A percentile compares a stretch with the other conserved stretches of the same genome.
These are phyloP conservation scores for Ptychochromis oligacanthus DNA, from an alignment of 2,113 vertebrate genomes.

Conservation along the genomic window DNA sequence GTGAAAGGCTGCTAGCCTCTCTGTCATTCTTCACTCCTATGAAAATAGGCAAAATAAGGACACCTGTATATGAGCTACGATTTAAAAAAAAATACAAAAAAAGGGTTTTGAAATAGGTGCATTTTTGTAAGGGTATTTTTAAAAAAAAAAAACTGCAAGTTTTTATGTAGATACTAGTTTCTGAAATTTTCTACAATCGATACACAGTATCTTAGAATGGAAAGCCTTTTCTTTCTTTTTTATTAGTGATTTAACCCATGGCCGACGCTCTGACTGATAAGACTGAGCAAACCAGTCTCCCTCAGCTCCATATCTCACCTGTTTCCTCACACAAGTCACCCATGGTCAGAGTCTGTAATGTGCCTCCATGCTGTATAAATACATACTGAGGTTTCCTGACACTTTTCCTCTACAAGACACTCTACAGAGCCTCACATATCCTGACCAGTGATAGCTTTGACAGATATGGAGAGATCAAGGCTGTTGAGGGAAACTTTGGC, in stretches of 20 bases:
- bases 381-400: conserved; percentile 52
- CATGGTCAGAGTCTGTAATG: conserved; percentile 61
- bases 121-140: neutral
- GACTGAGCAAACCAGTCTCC: conserved; percentile 35
- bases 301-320: conserved; percentile 44
- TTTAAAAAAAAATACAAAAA: neutral
- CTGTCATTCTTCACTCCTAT: neutral
- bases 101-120: neutral
- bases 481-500: conserved; percentile 54
- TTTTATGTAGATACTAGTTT: neutral
- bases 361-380: conserved; percentile 67
- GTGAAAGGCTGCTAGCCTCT: neutral
- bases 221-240: conserved; percentile 28
- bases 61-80: neutral
- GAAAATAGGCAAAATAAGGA: conserved; percentile 8
- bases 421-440: conserved; percentile 30
- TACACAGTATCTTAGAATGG: neutral
- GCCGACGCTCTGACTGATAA: conserved; percentile 32
- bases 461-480: conserved; percentile 62
- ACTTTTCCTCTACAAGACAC: conserved; percentile 43
- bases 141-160: neutral
- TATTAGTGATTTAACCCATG: conserved; percentile 43
- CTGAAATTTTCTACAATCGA: neutral
- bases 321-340: conserved; percentile 36
- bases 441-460: conserved; percentile 48